A percentile compares a stretch with the other conserved stretches of the same genome.
Evolutionary conservation across 2,888 invertebrate genomes (phyloP).

Genomic region (Eutolmus rufibarbis): DNA sequence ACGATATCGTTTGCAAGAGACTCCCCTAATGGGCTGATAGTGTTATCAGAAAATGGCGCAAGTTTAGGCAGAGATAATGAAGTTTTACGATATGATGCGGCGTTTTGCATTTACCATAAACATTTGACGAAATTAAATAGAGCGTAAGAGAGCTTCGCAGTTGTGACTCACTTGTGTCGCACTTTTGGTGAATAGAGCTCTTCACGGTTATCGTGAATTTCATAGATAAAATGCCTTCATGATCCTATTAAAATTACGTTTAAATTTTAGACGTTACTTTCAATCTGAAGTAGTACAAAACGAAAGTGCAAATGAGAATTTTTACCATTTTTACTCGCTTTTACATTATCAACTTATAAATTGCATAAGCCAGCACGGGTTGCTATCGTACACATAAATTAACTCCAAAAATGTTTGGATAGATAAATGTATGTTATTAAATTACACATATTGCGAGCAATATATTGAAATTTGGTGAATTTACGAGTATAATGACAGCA

Average conservation of each 20-base stretch:
- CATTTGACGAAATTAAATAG: neutral
- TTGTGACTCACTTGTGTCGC: neutral
- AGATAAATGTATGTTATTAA: no score
- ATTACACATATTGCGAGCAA: no score
- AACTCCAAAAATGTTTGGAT: no score
- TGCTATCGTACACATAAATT: no score
- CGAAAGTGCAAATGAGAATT: no score
- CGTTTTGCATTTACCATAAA: neutral
- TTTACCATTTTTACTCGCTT: no score
- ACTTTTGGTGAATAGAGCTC: neutral
- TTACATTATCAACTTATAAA: no score
- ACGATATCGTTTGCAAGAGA: neutral
- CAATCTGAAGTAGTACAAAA: no score
- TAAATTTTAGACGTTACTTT: neutral
- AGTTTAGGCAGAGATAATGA: neutral
- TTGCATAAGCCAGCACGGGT: no score
- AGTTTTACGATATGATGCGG: neutral
- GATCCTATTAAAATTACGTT: neutral
- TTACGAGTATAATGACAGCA: no score
- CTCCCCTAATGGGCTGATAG: slow-evolving; percentile 26
- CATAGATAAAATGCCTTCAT: neutral
- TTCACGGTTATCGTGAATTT: neutral
- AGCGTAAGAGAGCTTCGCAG: neutral
- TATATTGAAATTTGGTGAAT: no score
- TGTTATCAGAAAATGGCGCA: neutral